phyloP scores from a whole-genome alignment of 2,113 vertebrate species.

The Sinocyclocheilus maitianheensis region DNA sequence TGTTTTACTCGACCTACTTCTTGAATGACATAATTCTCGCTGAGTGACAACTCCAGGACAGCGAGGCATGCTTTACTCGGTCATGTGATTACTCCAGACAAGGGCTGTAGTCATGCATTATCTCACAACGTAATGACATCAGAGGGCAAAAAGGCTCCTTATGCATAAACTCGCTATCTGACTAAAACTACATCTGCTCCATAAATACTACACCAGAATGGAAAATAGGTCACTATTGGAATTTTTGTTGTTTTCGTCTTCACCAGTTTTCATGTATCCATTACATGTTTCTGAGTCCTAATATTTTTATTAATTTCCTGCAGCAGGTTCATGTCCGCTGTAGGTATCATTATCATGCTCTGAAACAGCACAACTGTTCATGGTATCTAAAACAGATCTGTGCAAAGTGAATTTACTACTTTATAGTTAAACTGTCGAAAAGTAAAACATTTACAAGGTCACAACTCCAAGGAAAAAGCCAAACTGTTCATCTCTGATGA shows the following conservation, averaged over 20 bases:
- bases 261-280: not conserved
- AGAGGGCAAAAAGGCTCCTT: not conserved
- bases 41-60: slow-evolving; percentile 42
- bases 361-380: not conserved
- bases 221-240: slow-evolving; percentile 8
- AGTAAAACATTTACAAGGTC: not conserved
- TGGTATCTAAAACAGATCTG: slow-evolving; percentile 14
- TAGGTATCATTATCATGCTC: not conserved
- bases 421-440: not conserved
- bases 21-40: slow-evolving; percentile 66
- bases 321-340: not conserved
- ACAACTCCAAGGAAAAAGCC: not conserved
- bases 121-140: slow-evolving; percentile 37
- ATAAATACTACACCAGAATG: slow-evolving; percentile 7
- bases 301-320: slow-evolving; percentile 14
- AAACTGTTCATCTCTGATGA: not conserved
- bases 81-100: slow-evolving; percentile 61
- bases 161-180: slow-evolving; percentile 29
- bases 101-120: slow-evolving; percentile 34
- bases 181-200: slow-evolving; percentile 18
- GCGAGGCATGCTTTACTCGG: slow-evolving; percentile 60
- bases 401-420: not conserved
- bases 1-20: slow-evolving; percentile 60
- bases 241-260: slow-evolving; percentile 25
- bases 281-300: not conserved